phyloP scores from a whole-genome alignment of 2,797 vertebrate species.

The Rhinella marina region DNA sequence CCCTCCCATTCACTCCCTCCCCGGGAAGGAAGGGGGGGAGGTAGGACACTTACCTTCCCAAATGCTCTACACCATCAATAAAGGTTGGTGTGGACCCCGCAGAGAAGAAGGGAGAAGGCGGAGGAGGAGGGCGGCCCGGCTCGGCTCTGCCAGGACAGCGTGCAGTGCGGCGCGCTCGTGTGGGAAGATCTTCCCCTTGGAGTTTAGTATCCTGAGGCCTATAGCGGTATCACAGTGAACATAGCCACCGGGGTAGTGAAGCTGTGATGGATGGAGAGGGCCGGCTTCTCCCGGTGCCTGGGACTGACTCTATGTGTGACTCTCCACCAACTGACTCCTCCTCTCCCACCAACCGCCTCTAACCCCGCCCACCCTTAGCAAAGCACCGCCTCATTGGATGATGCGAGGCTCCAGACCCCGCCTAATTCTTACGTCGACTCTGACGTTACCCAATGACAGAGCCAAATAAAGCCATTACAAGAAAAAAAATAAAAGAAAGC shows the following conservation, averaged over 20 bases:
- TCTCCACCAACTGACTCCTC: conserved; percentile 52
- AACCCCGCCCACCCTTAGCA: conserved; percentile 43
- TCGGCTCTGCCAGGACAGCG: conserved; percentile 39
- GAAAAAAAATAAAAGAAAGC: conserved; percentile 46
- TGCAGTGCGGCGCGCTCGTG: background rate
- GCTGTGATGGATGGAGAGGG: conserved; percentile 56
- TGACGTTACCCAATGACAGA: conserved; percentile 26
- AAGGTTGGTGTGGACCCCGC: conserved; percentile 68
- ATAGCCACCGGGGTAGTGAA: conserved; percentile 30
- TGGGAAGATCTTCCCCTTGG: background rate
- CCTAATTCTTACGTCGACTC: background rate
- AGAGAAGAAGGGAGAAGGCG: conserved; percentile 66
- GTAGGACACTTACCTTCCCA: conserved; percentile 83
- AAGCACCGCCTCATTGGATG: conserved; percentile 39
- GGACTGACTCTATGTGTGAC: conserved; percentile 43
- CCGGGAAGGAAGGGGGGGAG: conserved; percentile 31
- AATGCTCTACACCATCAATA: conserved; percentile 91
- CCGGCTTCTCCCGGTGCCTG: conserved; percentile 58
- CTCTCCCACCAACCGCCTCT: conserved; percentile 50
- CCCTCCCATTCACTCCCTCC: conserved; percentile 52
- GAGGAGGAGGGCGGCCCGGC: conserved; percentile 42
- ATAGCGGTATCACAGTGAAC: conserved; percentile 42
- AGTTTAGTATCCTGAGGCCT: conserved; percentile 55
- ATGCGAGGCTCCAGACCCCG: background rate
- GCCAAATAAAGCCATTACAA: conserved; percentile 45